phyloP scores from a whole-genome alignment of 1,140 invertebrate species.

The Hermatobates lingyangjiaoensis region DNA sequence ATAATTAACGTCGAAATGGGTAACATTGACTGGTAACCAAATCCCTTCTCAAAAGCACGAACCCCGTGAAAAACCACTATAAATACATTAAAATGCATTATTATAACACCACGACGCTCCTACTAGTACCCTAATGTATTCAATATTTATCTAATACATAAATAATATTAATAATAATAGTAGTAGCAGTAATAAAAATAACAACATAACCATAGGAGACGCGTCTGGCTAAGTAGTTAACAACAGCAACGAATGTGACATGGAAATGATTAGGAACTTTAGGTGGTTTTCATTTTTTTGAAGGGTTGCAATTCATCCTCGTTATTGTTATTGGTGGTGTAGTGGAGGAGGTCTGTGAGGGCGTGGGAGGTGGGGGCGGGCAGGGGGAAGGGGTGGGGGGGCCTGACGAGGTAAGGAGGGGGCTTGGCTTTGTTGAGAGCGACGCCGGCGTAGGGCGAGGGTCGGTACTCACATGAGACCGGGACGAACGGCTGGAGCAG shows the following conservation, averaged over 20 bases:
- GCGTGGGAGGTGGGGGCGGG: slow-evolving; percentile 24
- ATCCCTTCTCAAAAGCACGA: no score
- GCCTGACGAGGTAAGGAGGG: slow-evolving; percentile 25
- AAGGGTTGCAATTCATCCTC: slow-evolving; percentile 54
- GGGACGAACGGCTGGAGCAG: slow-evolving; percentile 87
- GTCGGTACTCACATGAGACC: slow-evolving; percentile 71
- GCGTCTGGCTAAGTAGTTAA: not conserved
- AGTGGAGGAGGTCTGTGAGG: slow-evolving; percentile 12
- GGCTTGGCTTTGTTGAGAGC: slow-evolving; percentile 9
- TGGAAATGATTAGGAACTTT: slow-evolving; percentile 22
- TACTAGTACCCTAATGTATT: not conserved
- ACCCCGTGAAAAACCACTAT: no score
- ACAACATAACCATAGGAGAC: not conserved
- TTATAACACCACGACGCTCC: not conserved
- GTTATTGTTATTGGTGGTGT: slow-evolving; percentile 24
- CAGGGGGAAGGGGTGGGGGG: slow-evolving; percentile 30
- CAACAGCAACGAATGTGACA: not conserved
- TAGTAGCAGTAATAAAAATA: not conserved
- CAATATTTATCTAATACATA: not conserved
- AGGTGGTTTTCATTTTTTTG: slow-evolving; percentile 75
- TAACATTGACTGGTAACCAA: no score
- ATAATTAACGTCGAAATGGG: no score
- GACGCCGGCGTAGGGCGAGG: slow-evolving; percentile 29
- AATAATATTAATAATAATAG: not conserved
- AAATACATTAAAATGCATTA: not conserved